Conservation (phyloP, 2,113 vertebrate species). For the Cepphus grylle region DNA sequence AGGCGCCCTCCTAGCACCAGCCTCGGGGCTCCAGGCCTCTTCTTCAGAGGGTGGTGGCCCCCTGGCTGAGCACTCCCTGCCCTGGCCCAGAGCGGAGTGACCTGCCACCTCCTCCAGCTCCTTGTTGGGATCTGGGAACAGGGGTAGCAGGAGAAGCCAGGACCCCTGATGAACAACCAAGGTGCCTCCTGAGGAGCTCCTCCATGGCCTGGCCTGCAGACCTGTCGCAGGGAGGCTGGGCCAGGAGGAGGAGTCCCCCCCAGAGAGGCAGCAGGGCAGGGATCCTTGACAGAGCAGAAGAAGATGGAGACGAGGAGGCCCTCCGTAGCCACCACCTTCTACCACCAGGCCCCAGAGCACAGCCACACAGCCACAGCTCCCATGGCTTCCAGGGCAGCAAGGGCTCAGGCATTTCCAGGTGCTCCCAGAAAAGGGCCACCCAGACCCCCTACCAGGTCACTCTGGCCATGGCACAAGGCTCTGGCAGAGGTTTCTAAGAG, state of each 20-base stretch:
- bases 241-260: not conserved
- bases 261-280: fast-evolving
- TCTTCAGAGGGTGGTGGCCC: not conserved
- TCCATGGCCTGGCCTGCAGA: not conserved
- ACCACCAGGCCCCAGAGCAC: not conserved
- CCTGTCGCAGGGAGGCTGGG: fast-evolving
- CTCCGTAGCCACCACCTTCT: not conserved
- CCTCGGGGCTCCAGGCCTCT: not conserved
- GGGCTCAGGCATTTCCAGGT: fast-evolving
- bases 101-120: fast-evolving
- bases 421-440: not conserved
- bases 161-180: fast-evolving
- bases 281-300: not conserved
- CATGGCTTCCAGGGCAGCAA: fast-evolving
- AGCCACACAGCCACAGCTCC: not conserved
- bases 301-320: not conserved
- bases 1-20: fast-evolving
- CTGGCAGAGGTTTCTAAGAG: not conserved
- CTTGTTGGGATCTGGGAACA: not conserved
- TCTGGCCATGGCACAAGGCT: not conserved
- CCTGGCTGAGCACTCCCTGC: not conserved
- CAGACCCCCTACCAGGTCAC: not conserved
- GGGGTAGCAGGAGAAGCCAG: not conserved
- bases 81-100: too few species aligned
- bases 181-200: not conserved